Evolutionary conservation across 2,797 vertebrate species (phyloP), one percentile per base, ranked within the genome.

Genomic region (Dromococcyx pavoninus): DNA sequence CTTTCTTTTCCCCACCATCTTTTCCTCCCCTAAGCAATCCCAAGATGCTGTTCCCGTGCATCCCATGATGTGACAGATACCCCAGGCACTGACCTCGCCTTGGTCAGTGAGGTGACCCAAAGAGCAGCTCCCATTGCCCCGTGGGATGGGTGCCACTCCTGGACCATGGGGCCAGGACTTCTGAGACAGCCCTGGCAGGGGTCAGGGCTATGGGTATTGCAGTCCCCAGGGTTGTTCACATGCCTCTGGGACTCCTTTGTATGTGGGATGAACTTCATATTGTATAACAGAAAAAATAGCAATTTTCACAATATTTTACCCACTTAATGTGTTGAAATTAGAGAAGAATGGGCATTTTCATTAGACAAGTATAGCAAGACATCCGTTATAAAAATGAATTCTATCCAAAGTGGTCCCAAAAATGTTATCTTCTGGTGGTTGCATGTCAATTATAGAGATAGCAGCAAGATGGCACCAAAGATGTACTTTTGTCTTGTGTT

Each of bases 401-500:
- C 13, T 51, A 7, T 56, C 54, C 16, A 18, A 27, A 77, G 15
- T 41, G 39, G 61, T 62, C 17, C 10, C n/a, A 43, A 9, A 70
- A 62, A 33, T 30, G 1, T 64, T n/a, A 8, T 58, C 9, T 65
- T 50, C 23, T 50, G 16, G 6, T 76, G 53, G 70, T 81, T 44
- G 5, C 19, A 4, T 64, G 61, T 75, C 57, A 78, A 0, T 91
- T 96, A 25, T 0, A 76, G 21, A 84, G 73, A 70, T 16, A 62
- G 58, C 93, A 95, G 94, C 89, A 86, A 95, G 92, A 48, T 96
- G 96, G 96, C 96, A 96, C 95, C 89, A 96, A 62, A 95, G 95
- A 76, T 70, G 41, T 27, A 79, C 32, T 58, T 95, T 94, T 92
- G 35, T 75, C 13, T 6, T 28, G 14, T 35, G 6, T 88, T 91